A percentile compares a stretch with the other conserved stretches of the same genome.
Evolutionary conservation across 2,797 vertebrate species (phyloP).

Genomic region (Coilia nasus): DNA sequence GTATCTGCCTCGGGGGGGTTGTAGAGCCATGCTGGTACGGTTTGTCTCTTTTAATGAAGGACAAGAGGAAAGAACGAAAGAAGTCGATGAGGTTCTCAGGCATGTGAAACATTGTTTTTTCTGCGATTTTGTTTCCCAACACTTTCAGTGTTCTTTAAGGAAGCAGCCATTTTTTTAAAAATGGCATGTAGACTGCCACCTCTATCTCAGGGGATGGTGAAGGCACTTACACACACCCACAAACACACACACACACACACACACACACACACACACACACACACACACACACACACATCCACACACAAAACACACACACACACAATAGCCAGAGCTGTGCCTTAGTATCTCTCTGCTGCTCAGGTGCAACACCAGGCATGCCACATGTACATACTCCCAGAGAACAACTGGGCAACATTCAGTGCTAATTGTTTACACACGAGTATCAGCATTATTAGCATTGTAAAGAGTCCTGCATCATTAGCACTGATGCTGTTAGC

Average conservation of each 20-base stretch:
- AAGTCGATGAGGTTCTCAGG: constrained; percentile 3
- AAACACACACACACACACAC: too few relatives aligned
- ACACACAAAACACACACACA: too few relatives aligned
- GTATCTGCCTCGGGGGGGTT: not conserved
- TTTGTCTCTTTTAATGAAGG: constrained; percentile 21
- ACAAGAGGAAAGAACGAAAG: not conserved
- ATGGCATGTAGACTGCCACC: not conserved
- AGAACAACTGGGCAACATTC: not conserved
- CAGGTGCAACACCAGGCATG: not conserved
- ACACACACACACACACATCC: too few relatives aligned
- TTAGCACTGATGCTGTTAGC: too few relatives aligned
- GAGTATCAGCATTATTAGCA: constrained; percentile 1
- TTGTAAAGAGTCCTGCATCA: not conserved
- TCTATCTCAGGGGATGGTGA: not conserved
- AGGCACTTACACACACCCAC: not conserved
- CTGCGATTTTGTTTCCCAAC: too few relatives aligned
- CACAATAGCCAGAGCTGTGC: constrained; percentile 13
- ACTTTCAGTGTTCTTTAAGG: not conserved
- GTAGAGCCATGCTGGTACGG: not conserved
- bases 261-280: too few relatives aligned
- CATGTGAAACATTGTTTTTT: not conserved
- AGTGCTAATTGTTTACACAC: constrained; percentile 9
- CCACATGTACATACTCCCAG: not conserved
- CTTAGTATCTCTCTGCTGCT: constrained; percentile 3
- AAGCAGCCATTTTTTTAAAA: constrained; percentile 1